Evolutionary conservation across 2,797 vertebrate genomes (phyloP).

Genomic region (Onychomys leucogaster): DNA sequence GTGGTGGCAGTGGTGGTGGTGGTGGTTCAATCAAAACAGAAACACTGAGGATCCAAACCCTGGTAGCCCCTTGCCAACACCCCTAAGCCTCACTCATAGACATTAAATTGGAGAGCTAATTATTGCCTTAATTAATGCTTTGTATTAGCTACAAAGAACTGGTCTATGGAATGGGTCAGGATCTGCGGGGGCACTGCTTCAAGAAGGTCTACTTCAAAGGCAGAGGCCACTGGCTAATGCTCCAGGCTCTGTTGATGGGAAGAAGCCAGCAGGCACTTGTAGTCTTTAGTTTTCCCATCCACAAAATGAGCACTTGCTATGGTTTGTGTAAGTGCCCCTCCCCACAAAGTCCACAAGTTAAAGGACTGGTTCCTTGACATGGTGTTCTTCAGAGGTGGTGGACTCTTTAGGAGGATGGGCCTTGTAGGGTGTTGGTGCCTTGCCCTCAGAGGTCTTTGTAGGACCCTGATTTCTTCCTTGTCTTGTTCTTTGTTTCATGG

Average conservation of each 20-base stretch:
- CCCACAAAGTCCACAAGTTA: not conserved
- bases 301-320: not conserved
- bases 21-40: slow-evolving; percentile 26
- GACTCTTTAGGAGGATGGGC: not conserved
- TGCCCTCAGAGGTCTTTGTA: not conserved
- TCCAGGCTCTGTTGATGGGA: not conserved
- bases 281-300: not conserved
- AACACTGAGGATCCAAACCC: slow-evolving; percentile 14
- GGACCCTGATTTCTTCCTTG: not conserved
- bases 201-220: not conserved
- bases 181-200: not conserved
- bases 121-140: slow-evolving; percentile 20
- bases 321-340: no score
- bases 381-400: not conserved
- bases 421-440: not conserved
- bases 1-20: not conserved
- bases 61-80: not conserved
- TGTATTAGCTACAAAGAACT: slow-evolving; percentile 38
- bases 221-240: slow-evolving; percentile 16
- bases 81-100: not conserved
- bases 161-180: not conserved
- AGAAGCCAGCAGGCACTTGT: not conserved
- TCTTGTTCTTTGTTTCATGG: not conserved
- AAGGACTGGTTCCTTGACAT: not conserved
- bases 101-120: slow-evolving; percentile 31